A percentile compares a stretch with the other conserved stretches of the same genome.
Evolutionary conservation across 2,888 invertebrate species (phyloP).

Genomic region (Hydrotaea diabolus): DNA sequence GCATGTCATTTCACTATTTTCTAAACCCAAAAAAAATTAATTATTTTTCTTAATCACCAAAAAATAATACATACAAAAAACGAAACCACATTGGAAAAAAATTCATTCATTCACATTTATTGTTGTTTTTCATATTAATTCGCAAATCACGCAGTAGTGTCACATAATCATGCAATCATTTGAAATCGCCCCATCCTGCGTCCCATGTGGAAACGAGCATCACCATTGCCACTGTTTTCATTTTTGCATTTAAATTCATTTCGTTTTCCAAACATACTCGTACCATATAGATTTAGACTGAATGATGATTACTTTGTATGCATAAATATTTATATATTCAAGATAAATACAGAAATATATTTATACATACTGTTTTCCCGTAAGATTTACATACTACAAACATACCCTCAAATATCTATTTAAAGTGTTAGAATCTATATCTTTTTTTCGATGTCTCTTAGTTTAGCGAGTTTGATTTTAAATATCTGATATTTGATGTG

Average conservation of each 20-base stretch:
- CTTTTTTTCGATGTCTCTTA: constrained; percentile 11
- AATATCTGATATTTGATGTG: neutral
- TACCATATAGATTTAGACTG: constrained; percentile 5
- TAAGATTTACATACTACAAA: neutral
- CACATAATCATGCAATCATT: neutral
- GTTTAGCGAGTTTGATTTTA: neutral
- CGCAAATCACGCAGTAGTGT: neutral
- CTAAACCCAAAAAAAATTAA: neutral
- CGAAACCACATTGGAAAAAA: too few species aligned
- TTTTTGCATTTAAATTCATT: neutral
- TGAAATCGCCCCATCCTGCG: neutral
- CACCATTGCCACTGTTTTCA: neutral
- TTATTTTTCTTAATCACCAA: neutral
- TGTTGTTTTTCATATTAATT: neutral
- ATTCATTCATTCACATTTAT: neutral
- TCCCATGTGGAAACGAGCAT: neutral
- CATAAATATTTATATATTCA: constrained; percentile 17
- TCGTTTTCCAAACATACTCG: neutral
- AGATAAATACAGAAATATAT: neutral
- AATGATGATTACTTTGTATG: constrained; percentile 17
- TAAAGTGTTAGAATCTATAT: neutral
- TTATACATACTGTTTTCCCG: too few species aligned
- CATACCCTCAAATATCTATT: neutral
- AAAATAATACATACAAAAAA: too few species aligned
- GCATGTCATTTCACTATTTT: constrained; percentile 15